These are phyloP conservation scores for Nematolebias whitei DNA, from an alignment of 2,113 vertebrate genomes.

Conservation along the genomic window DNA sequence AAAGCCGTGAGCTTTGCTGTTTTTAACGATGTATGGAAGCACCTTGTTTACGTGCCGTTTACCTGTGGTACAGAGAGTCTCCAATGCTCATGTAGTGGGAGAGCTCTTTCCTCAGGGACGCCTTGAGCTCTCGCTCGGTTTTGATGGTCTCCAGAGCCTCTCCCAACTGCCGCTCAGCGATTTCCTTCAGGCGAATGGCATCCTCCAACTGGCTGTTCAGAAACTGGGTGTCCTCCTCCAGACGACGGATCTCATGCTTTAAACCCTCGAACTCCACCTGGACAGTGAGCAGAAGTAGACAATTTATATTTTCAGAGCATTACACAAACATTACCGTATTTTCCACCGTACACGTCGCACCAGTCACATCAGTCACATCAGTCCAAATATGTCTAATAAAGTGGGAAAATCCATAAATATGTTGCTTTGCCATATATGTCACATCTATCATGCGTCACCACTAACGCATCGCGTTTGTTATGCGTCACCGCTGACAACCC, in stretches of 20 bases:
- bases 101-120: constrained; percentile 93
- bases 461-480: too few species aligned
- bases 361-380: too few species aligned
- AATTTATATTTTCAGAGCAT: not conserved
- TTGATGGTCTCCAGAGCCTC: constrained; percentile 96
- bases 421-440: too few species aligned
- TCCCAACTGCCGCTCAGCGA: constrained; percentile 92
- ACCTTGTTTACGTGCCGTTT: not conserved
- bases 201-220: constrained; percentile 98
- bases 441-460: too few species aligned
- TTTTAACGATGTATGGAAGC: not conserved
- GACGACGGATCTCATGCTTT: constrained; percentile 95
- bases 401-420: too few species aligned
- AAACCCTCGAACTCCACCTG: constrained; percentile 99
- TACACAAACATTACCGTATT: not conserved
- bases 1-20: not conserved
- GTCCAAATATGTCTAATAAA: too few species aligned
- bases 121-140: constrained; percentile 95
- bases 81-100: constrained; percentile 98
- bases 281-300: constrained; percentile 5
- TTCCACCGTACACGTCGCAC: too few species aligned
- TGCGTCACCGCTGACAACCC: too few species aligned
- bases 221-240: constrained; percentile 95
- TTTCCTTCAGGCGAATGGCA: constrained; percentile 94
- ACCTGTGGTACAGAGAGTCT: constrained; percentile 83